phyloP scores from a whole-genome alignment of 2,113 vertebrate genomes.

The Thinocorus orbignyianus region DNA sequence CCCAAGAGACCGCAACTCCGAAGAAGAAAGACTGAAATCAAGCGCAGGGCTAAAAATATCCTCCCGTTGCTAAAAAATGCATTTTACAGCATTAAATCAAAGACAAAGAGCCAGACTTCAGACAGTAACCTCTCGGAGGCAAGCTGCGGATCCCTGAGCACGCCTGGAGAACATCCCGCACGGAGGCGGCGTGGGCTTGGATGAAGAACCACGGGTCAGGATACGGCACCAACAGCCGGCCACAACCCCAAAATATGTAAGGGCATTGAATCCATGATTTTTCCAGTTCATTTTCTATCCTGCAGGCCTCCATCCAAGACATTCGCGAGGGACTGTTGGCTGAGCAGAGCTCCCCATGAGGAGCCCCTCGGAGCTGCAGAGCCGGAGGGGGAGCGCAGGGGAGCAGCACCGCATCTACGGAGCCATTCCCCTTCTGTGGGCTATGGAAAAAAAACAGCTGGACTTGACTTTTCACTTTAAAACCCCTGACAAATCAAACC shows the following conservation, averaged over 20 bases:
- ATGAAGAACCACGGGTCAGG: neutral
- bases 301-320: neutral
- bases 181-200: neutral
- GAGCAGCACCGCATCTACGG: neutral
- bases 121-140: neutral
- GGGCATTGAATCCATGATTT: neutral
- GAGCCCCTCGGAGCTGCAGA: neutral
- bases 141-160: neutral
- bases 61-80: neutral
- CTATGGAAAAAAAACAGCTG: neutral
- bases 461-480: neutral
- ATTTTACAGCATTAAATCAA: neutral
- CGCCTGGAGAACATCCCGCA: neutral
- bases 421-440: neutral
- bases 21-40: neutral
- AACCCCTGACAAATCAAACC: neutral
- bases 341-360: neutral
- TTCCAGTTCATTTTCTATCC: neutral
- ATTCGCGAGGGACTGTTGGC: neutral
- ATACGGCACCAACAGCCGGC: neutral
- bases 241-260: neutral
- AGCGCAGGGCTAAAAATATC: neutral
- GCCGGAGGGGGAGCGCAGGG: neutral
- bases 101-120: neutral
- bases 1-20: fast-evolving